Evolutionary conservation across 2,888 invertebrate species (phyloP), one percentile per base, ranked within the genome.

Genomic region (Stegana nigrithorax): DNA sequence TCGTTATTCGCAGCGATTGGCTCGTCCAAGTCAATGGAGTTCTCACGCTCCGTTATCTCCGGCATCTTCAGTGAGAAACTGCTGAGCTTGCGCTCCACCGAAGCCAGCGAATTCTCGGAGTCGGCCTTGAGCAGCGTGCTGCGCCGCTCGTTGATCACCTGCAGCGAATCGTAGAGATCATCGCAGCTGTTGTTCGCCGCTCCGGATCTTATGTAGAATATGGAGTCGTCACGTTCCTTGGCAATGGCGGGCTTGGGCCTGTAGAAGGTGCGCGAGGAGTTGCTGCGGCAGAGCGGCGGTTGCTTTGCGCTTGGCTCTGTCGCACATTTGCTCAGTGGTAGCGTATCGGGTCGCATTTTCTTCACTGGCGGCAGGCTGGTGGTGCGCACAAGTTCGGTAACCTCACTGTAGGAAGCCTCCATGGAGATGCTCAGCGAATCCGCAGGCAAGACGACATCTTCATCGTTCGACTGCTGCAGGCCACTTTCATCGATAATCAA

Each of bases 101-200:
- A 73, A 3, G 68, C 73, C 10, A 84, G 55, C 1, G 83, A 81
- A 4, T 83, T 82, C 58, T 84, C 84, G 10, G 84, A 84, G n/a
- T 84, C 83, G 0, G 84, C 78, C 60, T 82, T 81, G 10, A 86
- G 70, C 61, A 86, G 72, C 19, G 83, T 86, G 55, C 73, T 80
- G 4, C 86, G 79, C 3, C 86, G 73, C 61, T 86, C 86, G 57
- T 83, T 85, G 44, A 86, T 86, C 5, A 86, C 85, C 63, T 80
- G 75, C 12, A 85, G 71, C 0, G 85, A 86, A 65, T 86, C 86
- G 67, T 85, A 85, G 65, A 80, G 80, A 53, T 83, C 80, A 39
- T 78, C 73, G 4, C 63, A 70, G 36, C 71, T 66, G 2, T 64
- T 47, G 7, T 72, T 53, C 36, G 68, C 73, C 42, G 73, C 65